A percentile compares a stretch with the other conserved stretches of the same genome.
phyloP scores from a whole-genome alignment of 2,888 invertebrate species.

The Loripinus fragilis region DNA sequence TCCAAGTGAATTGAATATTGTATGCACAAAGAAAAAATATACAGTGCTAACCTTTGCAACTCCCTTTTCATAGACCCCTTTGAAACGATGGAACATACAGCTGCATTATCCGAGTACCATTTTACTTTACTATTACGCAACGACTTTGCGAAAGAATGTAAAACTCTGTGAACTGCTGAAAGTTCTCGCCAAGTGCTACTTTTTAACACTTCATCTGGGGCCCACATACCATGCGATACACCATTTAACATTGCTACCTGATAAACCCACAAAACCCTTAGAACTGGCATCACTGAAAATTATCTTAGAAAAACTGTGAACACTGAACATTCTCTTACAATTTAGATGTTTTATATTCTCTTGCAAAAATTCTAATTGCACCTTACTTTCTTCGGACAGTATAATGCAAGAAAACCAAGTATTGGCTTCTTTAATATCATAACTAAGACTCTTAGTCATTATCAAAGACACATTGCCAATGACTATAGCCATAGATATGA shows the following conservation, averaged over 20 bases:
- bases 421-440: not conserved
- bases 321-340: not conserved
- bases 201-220: constrained; percentile 21
- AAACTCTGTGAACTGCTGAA: constrained; percentile 24
- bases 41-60: constrained; percentile 25
- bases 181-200: too few relatives aligned
- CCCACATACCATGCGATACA: too few relatives aligned
- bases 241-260: too few relatives aligned
- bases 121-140: constrained; percentile 24
- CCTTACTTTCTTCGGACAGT: constrained; percentile 1
- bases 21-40: constrained; percentile 11
- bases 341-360: too few relatives aligned
- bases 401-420: constrained; percentile 36
- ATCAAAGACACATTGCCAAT: constrained; percentile 13
- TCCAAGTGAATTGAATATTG: not conserved
- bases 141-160: not conserved
- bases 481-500: constrained; percentile 16
- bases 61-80: constrained; percentile 42
- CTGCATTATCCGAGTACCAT: constrained; percentile 38
- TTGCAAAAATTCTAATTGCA: too few relatives aligned
- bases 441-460: constrained; percentile 28
- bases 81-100: constrained; percentile 16
- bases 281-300: not conserved
- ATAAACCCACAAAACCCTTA: too few relatives aligned
- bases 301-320: not conserved